phyloP scores from a whole-genome alignment of 2,113 vertebrate species.

The Neolamprologus fasciatus region DNA sequence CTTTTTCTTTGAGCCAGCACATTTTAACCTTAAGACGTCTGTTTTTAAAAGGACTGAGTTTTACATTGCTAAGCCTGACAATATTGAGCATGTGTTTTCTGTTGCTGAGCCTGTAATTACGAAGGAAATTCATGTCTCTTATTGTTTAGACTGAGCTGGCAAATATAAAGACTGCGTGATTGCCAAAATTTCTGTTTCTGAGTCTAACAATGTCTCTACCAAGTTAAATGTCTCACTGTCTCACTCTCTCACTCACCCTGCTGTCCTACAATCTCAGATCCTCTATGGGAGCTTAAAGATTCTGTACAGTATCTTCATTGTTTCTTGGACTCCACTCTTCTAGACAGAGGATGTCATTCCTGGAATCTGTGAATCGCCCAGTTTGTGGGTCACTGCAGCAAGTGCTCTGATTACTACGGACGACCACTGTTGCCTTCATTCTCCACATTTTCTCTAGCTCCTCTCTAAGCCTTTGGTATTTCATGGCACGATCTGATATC shows the following conservation, averaged over 20 bases:
- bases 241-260: background rate
- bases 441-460: background rate
- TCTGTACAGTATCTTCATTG: background rate
- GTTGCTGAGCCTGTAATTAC: background rate
- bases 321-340: background rate
- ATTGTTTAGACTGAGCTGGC: background rate
- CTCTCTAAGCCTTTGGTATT: background rate
- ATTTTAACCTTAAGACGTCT: background rate
- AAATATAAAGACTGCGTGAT: background rate
- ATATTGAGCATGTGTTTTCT: background rate
- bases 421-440: background rate
- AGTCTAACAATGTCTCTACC: background rate
- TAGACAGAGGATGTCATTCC: background rate
- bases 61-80: background rate
- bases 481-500: background rate
- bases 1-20: background rate
- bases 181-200: background rate
- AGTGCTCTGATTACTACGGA: background rate
- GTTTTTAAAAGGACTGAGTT: background rate
- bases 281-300: too few relatives aligned
- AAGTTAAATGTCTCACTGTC: background rate
- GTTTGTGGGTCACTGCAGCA: background rate
- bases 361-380: background rate
- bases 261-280: background rate
- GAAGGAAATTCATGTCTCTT: background rate